Conservation (phyloP, 2,113 vertebrate genomes). For the Suncus etruscus region DNA sequence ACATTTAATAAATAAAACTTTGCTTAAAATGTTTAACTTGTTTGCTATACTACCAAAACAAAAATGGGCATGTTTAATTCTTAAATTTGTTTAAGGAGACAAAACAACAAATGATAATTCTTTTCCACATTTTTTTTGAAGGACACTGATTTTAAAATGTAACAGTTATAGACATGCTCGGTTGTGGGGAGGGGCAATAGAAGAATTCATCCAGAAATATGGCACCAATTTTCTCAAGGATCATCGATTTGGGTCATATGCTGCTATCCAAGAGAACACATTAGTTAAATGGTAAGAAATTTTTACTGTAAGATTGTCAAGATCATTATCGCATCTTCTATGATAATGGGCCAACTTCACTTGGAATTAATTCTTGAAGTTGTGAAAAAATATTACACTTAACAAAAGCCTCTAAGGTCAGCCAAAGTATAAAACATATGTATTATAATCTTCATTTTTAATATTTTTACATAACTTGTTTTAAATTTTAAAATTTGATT, state of each 20-base stretch:
- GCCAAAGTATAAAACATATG: neutral
- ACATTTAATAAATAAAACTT: neutral
- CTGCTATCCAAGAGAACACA: conserved; percentile 89
- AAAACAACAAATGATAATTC: conserved; percentile 7
- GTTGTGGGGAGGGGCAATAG: conserved; percentile 97
- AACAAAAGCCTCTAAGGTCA: neutral
- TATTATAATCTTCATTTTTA: neutral
- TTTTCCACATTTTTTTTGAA: conserved; percentile 79
- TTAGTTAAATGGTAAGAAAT: conserved; percentile 93
- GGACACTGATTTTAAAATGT: conserved; percentile 96
- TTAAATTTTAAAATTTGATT: conserved; percentile 44
- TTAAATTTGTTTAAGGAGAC: conserved; percentile 40
- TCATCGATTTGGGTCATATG: conserved; percentile 96
- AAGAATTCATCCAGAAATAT: conserved; percentile 92
- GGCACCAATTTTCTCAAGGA: conserved; percentile 93
- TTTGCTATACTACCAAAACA: neutral
- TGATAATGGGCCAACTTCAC: neutral
- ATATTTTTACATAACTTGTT: neutral
- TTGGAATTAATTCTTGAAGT: conserved; percentile 21
- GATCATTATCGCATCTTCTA: neutral
- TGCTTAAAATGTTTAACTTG: neutral
- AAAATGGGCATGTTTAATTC: neutral
- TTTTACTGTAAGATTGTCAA: neutral
- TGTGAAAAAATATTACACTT: neutral
- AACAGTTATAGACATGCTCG: conserved; percentile 96